These are phyloP conservation scores for Plectus sambesii DNA, from an alignment of 1,140 invertebrate species.

Conservation along the genomic window DNA sequence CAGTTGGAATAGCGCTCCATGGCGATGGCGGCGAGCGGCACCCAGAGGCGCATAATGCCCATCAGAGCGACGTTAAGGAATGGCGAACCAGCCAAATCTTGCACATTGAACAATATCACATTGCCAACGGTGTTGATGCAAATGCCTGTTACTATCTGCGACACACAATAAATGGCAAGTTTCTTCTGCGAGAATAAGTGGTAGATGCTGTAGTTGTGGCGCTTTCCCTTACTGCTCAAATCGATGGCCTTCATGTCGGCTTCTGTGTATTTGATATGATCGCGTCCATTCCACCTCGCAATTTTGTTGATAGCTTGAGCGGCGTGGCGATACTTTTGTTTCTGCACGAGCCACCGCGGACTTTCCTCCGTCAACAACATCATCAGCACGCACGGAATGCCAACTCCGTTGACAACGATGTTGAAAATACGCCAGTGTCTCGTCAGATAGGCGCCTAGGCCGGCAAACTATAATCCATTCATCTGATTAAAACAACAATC, in stretches of 20 bases:
- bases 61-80: constrained; percentile 27
- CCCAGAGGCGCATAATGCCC: constrained; percentile 26
- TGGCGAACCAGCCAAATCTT: constrained; percentile 25
- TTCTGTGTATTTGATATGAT: constrained; percentile 10
- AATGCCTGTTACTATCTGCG: constrained; percentile 28
- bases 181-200: constrained; percentile 22
- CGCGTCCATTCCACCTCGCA: constrained; percentile 23
- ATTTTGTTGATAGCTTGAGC: constrained; percentile 21
- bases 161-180: constrained; percentile 20
- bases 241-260: constrained; percentile 21
- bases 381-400: constrained; percentile 14
- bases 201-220: constrained; percentile 23
- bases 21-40: constrained; percentile 23
- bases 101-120: constrained; percentile 30
- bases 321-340: constrained; percentile 16
- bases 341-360: constrained; percentile 22
- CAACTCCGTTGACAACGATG: constrained; percentile 16
- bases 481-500: too few species aligned
- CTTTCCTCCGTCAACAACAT: constrained; percentile 19
- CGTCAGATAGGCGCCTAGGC: constrained; percentile 13
- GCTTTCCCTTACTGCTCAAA: constrained; percentile 15
- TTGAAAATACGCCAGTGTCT: constrained; percentile 19
- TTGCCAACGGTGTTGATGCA: constrained; percentile 22
- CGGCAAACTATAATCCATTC: constrained; percentile 25
- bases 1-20: constrained; percentile 18